phyloP scores from a whole-genome alignment of 2,113 vertebrate genomes.

The Ammodytes dubius region DNA sequence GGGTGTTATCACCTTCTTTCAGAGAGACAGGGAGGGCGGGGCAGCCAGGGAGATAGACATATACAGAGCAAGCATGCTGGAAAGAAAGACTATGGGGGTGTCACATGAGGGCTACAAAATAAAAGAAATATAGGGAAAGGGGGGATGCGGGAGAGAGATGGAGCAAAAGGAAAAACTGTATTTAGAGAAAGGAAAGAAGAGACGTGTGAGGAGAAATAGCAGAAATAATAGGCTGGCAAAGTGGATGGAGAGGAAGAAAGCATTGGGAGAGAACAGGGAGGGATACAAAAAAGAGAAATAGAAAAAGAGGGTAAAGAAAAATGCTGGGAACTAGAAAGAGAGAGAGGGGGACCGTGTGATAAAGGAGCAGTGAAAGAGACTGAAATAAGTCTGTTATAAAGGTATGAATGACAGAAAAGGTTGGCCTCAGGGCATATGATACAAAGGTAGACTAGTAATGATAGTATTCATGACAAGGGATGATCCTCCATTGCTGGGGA shows the following conservation, averaged over 20 bases:
- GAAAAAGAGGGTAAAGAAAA: not conserved
- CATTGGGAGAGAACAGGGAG: not conserved
- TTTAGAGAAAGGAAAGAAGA: not conserved
- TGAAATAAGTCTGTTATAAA: not conserved
- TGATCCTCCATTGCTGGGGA: not conserved
- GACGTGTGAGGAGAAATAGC: not conserved
- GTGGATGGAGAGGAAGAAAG: not conserved
- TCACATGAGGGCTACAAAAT: not conserved
- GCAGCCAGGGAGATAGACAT: not conserved
- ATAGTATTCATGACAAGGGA: not conserved
- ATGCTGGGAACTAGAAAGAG: not conserved
- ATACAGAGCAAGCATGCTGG: not conserved
- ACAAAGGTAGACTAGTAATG: not conserved
- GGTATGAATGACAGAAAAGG: not conserved
- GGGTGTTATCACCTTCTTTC: constrained; percentile 67
- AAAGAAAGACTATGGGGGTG: not conserved
- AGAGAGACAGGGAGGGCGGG: constrained; percentile 25
- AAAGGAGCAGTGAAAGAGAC: not conserved
- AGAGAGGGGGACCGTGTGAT: not conserved
- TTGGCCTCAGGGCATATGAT: not conserved
- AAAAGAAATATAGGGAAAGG: not conserved
- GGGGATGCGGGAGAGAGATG: not conserved
- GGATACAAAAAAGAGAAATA: not conserved
- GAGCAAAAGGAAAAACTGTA: not conserved
- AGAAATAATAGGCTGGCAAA: not conserved